Evolutionary conservation across 1,140 invertebrate species (phyloP).

Genomic region (Trissolcus basalis): DNA sequence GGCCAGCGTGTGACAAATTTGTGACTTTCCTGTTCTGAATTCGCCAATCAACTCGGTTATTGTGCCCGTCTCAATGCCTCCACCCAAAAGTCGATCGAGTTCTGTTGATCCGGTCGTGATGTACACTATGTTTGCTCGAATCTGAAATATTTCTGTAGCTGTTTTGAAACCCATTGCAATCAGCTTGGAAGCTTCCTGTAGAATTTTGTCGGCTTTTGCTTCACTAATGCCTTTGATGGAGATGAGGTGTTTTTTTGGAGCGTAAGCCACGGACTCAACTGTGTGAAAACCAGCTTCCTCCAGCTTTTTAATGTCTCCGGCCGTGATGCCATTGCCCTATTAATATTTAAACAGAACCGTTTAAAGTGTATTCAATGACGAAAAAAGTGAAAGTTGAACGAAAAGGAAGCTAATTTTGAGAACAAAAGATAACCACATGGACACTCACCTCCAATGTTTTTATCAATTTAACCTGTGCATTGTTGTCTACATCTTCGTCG

Average conservation of each 20-base stretch:
- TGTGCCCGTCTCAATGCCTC: constrained; percentile 98
- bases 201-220: constrained; percentile 96
- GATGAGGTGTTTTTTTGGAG: constrained; percentile 93
- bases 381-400: too few relatives aligned
- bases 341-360: constrained; percentile 5
- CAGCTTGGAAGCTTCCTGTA: constrained; percentile 92
- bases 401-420: too few relatives aligned
- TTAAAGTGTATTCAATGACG: too few relatives aligned
- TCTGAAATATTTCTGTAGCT: constrained; percentile 96
- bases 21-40: constrained; percentile 98
- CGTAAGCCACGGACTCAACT: constrained; percentile 95
- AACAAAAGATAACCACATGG: background rate
- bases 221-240: constrained; percentile 98
- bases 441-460: constrained; percentile 66
- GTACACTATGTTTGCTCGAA: constrained; percentile 87
- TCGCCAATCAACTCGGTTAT: constrained; percentile 99
- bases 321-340: constrained; percentile 91
- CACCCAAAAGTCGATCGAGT: constrained; percentile 93
- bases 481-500: constrained; percentile 56
- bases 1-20: constrained; percentile 97
- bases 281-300: constrained; percentile 95
- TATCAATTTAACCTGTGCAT: constrained; percentile 65
- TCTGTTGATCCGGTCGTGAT: constrained; percentile 96
- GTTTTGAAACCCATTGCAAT: constrained; percentile 99
- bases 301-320: constrained; percentile 94